Percentiles rank a stretch among this genome's conserved stretches.
Conservation (phyloP, 2,113 vertebrate genomes). For the Pseudonaja textilis region DNA sequence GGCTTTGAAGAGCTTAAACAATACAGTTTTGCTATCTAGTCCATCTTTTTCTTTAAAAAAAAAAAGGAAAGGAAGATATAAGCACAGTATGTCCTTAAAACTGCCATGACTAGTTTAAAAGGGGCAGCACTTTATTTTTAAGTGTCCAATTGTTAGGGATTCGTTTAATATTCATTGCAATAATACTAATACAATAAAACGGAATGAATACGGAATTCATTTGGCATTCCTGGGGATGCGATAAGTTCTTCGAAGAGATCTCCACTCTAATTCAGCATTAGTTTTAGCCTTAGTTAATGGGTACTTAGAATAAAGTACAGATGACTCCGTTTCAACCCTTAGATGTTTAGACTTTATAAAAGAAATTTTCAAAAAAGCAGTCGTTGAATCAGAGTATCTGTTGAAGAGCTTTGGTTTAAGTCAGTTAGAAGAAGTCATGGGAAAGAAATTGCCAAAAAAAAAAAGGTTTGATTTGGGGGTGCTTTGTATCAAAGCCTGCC, state of each 20-base stretch:
- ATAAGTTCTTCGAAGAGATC: constrained; percentile 58
- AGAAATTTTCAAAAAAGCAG: neutral
- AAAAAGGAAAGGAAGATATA: neutral
- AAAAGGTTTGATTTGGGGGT: neutral
- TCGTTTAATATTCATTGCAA: constrained; percentile 67
- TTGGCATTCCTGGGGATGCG: constrained; percentile 58
- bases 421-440: constrained; percentile 12
- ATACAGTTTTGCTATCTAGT: constrained; percentile 28
- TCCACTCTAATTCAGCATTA: constrained; percentile 52
- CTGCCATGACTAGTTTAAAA: constrained; percentile 63
- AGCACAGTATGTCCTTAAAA: constrained; percentile 54
- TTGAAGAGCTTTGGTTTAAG: neutral
- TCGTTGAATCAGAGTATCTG: neutral
- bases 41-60: constrained; percentile 31
- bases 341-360: constrained; percentile 35
- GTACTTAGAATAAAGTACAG: constrained; percentile 62
- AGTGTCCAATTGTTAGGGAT: constrained; percentile 70
- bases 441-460: constrained; percentile 19
- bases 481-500: constrained; percentile 4
- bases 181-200: constrained; percentile 68
- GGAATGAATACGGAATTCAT: constrained; percentile 63
- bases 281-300: constrained; percentile 60
- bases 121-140: constrained; percentile 67
- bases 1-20: constrained; percentile 55
- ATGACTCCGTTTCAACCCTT: constrained; percentile 48